Evolutionary conservation across 35 echinoderm and acorn worm genomes (phyloP).

Genomic region (Heliocidaris erythrogramma): DNA sequence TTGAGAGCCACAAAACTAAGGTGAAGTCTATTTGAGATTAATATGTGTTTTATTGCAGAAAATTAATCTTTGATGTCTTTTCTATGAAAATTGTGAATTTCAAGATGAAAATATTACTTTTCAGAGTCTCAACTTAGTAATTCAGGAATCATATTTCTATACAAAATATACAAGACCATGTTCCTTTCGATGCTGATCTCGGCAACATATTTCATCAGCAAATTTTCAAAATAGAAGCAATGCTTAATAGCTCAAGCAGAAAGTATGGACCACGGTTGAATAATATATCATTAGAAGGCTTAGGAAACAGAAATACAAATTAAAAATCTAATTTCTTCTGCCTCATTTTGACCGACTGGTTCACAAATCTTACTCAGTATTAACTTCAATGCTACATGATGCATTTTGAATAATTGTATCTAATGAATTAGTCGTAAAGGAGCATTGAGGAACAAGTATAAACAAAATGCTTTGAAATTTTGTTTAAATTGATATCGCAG

Average conservation of each 20-base stretch:
- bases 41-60: too few species aligned
- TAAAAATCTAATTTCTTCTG: too few species aligned
- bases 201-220: slow-evolving; percentile 16
- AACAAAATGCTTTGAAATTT: slow-evolving; percentile 22
- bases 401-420: too few species aligned
- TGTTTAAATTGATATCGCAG: slow-evolving; percentile 22
- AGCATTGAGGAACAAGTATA: not conserved
- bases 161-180: slow-evolving; percentile 23
- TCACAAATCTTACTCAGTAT: too few species aligned
- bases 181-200: slow-evolving; percentile 8
- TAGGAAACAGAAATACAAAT: too few species aligned
- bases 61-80: slow-evolving; percentile 29
- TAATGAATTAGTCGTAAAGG: too few species aligned
- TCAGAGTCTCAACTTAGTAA: slow-evolving; percentile 28
- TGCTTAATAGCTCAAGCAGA: not conserved
- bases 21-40: too few species aligned
- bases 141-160: slow-evolving; percentile 1
- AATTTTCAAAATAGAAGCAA: slow-evolving; percentile 23
- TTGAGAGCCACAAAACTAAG: too few species aligned
- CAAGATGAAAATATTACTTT: not conserved
- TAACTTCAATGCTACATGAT: too few species aligned
- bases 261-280: slow-evolving; percentile 9
- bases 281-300: not conserved
- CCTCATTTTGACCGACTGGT: too few species aligned
- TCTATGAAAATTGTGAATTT: slow-evolving; percentile 25